These are phyloP conservation scores for Nixonia krombeini DNA, from an alignment of 1,140 invertebrate genomes.

Conservation along the genomic window DNA sequence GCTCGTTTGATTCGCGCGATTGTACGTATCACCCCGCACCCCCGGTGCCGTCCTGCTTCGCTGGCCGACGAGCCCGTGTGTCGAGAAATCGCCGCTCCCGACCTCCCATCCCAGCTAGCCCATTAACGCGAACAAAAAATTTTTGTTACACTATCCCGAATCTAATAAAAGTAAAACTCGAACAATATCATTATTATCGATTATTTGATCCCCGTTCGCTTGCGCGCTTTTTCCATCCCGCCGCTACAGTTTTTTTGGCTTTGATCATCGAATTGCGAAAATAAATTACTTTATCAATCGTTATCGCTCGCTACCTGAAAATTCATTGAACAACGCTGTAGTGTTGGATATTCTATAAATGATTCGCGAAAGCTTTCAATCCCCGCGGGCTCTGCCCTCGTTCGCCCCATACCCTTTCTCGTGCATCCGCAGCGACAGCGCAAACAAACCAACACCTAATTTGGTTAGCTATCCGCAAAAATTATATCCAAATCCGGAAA, in stretches of 20 bases:
- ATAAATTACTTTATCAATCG: constrained; percentile 17
- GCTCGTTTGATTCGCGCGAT: constrained; percentile 24
- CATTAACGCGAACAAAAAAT: too few relatives aligned
- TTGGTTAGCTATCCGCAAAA: constrained; percentile 58
- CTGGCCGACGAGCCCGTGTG: constrained; percentile 3
- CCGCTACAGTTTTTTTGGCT: constrained; percentile 23
- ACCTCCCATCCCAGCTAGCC: too few relatives aligned
- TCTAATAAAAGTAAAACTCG: too few relatives aligned
- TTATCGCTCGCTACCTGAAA: constrained; percentile 6
- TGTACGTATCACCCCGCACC: constrained; percentile 27
- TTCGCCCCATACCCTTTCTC: constrained; percentile 25
- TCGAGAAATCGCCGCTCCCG: constrained; percentile 15
- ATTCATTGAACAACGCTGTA: constrained; percentile 15
- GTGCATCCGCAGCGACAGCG: constrained; percentile 43
- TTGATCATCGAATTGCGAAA: constrained; percentile 30
- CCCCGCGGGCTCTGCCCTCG: constrained; percentile 42
- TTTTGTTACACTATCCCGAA: too few relatives aligned
- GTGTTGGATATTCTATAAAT: constrained; percentile 45
- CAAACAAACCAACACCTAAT: constrained; percentile 57
- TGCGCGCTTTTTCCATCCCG: not conserved
- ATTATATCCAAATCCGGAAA: constrained; percentile 55
- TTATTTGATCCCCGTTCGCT: too few relatives aligned
- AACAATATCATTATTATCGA: too few relatives aligned
- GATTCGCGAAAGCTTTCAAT: constrained; percentile 49
- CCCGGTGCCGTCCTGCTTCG: constrained; percentile 17